A percentile compares a stretch with the other conserved stretches of the same genome.
Conservation (phyloP, 2,888 invertebrate species). For the Xestia c-nigrum region DNA sequence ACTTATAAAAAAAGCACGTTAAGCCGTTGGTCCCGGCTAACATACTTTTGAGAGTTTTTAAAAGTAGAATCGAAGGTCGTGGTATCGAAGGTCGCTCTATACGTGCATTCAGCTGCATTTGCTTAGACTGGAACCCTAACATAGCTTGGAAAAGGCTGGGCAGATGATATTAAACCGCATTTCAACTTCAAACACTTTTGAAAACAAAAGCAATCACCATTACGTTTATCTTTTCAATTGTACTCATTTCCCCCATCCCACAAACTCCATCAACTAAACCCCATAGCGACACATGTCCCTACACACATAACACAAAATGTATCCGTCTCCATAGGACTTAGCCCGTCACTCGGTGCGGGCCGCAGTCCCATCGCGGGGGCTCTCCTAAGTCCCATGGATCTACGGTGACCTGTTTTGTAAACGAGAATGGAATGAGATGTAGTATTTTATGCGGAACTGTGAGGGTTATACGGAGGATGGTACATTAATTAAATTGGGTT, state of each 20-base stretch:
- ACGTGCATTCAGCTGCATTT: not conserved
- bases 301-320: constrained; percentile 14
- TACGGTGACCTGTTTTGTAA: constrained; percentile 2
- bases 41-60: not conserved
- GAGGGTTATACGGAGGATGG: not conserved
- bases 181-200: not conserved
- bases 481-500: not conserved
- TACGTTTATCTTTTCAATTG: not conserved
- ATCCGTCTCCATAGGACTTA: constrained; percentile 33
- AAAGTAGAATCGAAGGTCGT: not conserved
- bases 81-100: too few relatives aligned
- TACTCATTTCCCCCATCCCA: not conserved
- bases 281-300: constrained; percentile 3
- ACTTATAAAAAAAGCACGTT: too few relatives aligned
- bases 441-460: not conserved
- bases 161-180: not conserved
- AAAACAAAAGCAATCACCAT: not conserved
- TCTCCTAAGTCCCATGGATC: constrained; percentile 36
- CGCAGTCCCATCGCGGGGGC: constrained; percentile 5
- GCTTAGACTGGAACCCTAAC: not conserved
- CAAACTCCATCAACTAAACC: not conserved
- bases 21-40: not conserved
- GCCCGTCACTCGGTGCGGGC: constrained; percentile 28
- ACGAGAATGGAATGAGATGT: not conserved
- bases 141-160: not conserved